Evolutionary conservation across 2,113 vertebrate species (phyloP).

Genomic region (Sisor rabdophorus): DNA sequence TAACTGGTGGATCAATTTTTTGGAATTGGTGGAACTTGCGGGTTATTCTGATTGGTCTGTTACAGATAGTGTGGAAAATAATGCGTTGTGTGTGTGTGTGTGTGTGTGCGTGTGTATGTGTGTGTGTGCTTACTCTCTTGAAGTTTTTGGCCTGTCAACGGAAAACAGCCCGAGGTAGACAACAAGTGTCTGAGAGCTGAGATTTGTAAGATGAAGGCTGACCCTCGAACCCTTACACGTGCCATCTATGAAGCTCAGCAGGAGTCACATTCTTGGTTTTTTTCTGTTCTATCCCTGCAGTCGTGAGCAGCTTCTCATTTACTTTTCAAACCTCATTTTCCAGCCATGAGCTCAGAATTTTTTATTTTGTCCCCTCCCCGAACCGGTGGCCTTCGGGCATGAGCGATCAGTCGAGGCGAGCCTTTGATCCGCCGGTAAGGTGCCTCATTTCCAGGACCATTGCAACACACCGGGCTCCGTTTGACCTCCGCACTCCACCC

Average conservation of each 20-base stretch:
- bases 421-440: slow-evolving; percentile 49
- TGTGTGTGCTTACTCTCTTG: slow-evolving; percentile 16
- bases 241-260: slow-evolving; percentile 33
- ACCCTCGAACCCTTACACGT: slow-evolving; percentile 34
- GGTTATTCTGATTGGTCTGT: too few relatives aligned
- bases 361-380: slow-evolving; percentile 51
- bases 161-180: slow-evolving; percentile 39
- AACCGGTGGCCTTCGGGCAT: slow-evolving; percentile 51
- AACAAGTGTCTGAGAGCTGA: slow-evolving; percentile 38
- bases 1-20: too few relatives aligned
- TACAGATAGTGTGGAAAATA: too few relatives aligned
- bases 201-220: slow-evolving; percentile 50
- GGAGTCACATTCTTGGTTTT: slow-evolving; percentile 43
- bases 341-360: slow-evolving; percentile 48
- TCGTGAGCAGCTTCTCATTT: slow-evolving; percentile 40
- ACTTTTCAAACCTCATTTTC: slow-evolving; percentile 53
- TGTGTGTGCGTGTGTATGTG: neutral
- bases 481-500: slow-evolving; percentile 45
- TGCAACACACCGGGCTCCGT: slow-evolving; percentile 40
- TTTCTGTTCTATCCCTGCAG: slow-evolving; percentile 27
- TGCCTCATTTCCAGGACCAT: slow-evolving; percentile 46
- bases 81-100: too few relatives aligned
- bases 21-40: too few relatives aligned
- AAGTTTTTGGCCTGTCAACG: slow-evolving; percentile 46
- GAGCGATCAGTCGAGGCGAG: slow-evolving; percentile 39